phyloP scores from a whole-genome alignment of 2,797 vertebrate species.

The Coracias cyanogaster region DNA sequence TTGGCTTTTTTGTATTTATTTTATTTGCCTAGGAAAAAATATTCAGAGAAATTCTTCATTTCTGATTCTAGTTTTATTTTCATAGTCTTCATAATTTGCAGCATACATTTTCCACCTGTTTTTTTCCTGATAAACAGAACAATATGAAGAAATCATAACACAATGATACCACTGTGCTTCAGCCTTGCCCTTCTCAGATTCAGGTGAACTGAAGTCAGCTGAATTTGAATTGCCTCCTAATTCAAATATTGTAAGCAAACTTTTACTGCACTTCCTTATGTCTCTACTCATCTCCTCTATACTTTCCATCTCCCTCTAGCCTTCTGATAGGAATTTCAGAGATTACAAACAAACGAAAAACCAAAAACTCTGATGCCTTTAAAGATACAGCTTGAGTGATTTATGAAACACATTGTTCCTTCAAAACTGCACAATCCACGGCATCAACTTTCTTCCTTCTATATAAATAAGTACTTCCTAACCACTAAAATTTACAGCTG shows the following conservation, averaged over 20 bases:
- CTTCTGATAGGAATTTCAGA: not conserved
- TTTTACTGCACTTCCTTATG: not conserved
- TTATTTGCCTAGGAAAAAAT: not conserved
- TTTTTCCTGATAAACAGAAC: not conserved
- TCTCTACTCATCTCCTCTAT: not conserved
- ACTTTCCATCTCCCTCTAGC: not conserved
- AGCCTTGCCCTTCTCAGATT: not conserved
- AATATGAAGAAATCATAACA: not conserved
- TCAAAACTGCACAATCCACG: not conserved
- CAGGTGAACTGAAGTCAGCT: not conserved
- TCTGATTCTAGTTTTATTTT: not conserved
- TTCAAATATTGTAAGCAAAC: not conserved
- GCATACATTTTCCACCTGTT: not conserved
- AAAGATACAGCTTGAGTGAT: not conserved
- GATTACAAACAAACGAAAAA: not conserved
- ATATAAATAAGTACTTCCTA: not conserved
- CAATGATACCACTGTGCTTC: not conserved
- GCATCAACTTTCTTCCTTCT: not conserved
- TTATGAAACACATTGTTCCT: not conserved
- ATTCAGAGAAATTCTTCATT: not conserved
- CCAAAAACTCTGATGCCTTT: not conserved
- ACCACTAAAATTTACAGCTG: not conserved
- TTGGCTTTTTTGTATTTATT: not conserved
- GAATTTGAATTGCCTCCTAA: not conserved
- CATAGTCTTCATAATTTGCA: not conserved